Conservation (phyloP, 2,888 invertebrate species). For the Acanthoscelides obtectus region DNA sequence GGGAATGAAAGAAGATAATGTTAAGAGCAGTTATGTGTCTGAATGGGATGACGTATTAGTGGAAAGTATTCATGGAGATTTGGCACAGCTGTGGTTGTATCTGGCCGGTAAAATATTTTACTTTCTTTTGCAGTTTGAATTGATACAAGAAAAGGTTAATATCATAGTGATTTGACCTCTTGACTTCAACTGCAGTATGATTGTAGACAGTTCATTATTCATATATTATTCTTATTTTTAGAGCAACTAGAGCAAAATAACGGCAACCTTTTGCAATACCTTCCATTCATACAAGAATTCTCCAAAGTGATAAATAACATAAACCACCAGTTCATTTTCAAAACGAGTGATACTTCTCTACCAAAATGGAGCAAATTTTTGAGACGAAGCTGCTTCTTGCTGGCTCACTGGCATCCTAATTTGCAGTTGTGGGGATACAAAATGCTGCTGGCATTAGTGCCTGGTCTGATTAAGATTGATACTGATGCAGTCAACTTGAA, state of each 20-base stretch:
- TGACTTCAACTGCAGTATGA: neutral
- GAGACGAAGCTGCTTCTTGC: slow-evolving; percentile 40
- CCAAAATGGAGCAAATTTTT: slow-evolving; percentile 44
- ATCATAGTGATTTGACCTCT: neutral
- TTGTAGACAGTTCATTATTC: neutral
- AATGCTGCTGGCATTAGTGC: slow-evolving; percentile 44
- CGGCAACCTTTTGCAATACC: slow-evolving; percentile 16
- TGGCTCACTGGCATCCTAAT: slow-evolving; percentile 43
- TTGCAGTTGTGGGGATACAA: slow-evolving; percentile 51
- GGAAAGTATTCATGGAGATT: slow-evolving; percentile 54
- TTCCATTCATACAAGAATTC: slow-evolving; percentile 38
- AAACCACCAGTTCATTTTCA: slow-evolving; percentile 32
- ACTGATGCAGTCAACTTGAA: slow-evolving; percentile 44
- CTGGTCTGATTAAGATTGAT: slow-evolving; percentile 49
- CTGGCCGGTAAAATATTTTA: slow-evolving; percentile 42
- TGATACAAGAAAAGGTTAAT: no score
- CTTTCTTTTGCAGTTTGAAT: no score
- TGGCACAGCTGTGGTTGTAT: slow-evolving; percentile 53
- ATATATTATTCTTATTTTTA: slow-evolving; percentile 26
- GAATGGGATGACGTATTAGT: slow-evolving; percentile 80
- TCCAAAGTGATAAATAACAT: slow-evolving; percentile 32
- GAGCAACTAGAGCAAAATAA: slow-evolving; percentile 27
- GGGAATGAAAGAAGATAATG: slow-evolving; percentile 37
- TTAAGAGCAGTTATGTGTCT: slow-evolving; percentile 47
- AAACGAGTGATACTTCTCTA: slow-evolving; percentile 31